Base-by-base conservation (phyloP, 1,140 invertebrate genomes). In the Nomia melanderi region DNA sequence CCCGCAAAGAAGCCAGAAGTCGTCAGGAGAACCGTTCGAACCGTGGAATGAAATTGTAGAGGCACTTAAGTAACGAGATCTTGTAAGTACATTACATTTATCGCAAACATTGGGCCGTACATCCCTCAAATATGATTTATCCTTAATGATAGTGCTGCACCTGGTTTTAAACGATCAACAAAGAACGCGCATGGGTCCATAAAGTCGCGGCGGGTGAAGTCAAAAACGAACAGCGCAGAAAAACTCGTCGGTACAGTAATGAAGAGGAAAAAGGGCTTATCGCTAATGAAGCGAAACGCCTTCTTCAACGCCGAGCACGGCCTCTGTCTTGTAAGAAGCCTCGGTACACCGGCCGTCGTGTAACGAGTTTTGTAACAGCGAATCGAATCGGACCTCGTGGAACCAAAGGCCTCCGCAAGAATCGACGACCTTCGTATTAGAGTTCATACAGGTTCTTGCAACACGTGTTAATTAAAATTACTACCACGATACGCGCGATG, bases 231-330 rank as follows among this genome's bases (percentile, higher is more conserved):
- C 29, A 60, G 60, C n/a, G 56, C 70, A 81, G 84, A 85, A 86
- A 87, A 87, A 87, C 71, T 80, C 82, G 82, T 82, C 83, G 82
- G 79, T 76, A 78, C 62, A 74, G 64, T 69, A 76, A 77, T 64
- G 66, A 80, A 72, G 59, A 79, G 83, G 80, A 85, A 86, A 87
- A 88, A 90, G 84, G 77, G 72, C 69, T 79, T 81, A 86, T 88
- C 83, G 79, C 77, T 88, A 89, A 90, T 89, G 88, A 90, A 88
- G 84, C 88, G 88, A 85, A 82, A 89, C 87, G 83, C 79, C 79
- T 89, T 86, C 80, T 88, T 86, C 78, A 77, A 56, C 85, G 82
- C 82, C 77, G 82, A 87, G 74, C 73, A 84, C 77, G 79, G 80
- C 82, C 84, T 77, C 79, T 78, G 85, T 85, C 78, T 81, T 82